phyloP scores from a whole-genome alignment of 1,140 invertebrate genomes.

The Lordiphosa collinella region DNA sequence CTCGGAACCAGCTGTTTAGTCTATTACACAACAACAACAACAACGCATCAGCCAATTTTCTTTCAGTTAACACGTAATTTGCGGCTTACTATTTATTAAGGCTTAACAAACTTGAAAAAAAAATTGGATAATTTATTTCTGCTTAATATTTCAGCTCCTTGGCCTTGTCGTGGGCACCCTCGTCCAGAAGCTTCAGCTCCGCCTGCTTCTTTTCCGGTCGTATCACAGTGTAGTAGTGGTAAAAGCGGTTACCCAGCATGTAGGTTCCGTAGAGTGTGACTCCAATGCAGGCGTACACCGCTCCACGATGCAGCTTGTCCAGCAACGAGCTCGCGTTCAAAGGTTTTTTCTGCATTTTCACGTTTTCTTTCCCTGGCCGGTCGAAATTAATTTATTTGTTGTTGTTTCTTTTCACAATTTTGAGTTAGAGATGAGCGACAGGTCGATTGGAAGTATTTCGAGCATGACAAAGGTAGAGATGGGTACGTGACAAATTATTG shows the following conservation, averaged over 20 bases:
- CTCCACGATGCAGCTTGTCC: constrained; percentile 80
- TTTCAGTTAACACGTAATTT: neutral
- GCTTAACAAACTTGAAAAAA: constrained; percentile 41
- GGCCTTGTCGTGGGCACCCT: constrained; percentile 68
- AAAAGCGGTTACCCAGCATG: constrained; percentile 75
- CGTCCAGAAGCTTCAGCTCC: constrained; percentile 70
- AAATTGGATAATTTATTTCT: constrained; percentile 6
- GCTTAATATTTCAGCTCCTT: constrained; percentile 69
- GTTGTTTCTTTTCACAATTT: neutral
- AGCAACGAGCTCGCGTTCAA: constrained; percentile 66
- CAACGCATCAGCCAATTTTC: neutral
- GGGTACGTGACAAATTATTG: too few relatives aligned
- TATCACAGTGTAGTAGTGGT: constrained; percentile 79
- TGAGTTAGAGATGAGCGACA: neutral
- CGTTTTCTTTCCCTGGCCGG: constrained; percentile 4
- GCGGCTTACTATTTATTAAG: constrained; percentile 39
- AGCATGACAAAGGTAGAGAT: too few relatives aligned
- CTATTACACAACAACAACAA: constrained; percentile 30
- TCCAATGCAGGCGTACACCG: constrained; percentile 80
- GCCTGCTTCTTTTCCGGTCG: constrained; percentile 74
- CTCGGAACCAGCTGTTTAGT: neutral
- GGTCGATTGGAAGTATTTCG: too few relatives aligned
- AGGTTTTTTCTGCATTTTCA: constrained; percentile 71
- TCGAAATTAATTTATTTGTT: neutral
- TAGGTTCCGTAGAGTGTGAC: constrained; percentile 79